These are phyloP conservation scores for Euborellia annulipes DNA, from an alignment of 1,140 invertebrate genomes.

Conservation along the genomic window DNA sequence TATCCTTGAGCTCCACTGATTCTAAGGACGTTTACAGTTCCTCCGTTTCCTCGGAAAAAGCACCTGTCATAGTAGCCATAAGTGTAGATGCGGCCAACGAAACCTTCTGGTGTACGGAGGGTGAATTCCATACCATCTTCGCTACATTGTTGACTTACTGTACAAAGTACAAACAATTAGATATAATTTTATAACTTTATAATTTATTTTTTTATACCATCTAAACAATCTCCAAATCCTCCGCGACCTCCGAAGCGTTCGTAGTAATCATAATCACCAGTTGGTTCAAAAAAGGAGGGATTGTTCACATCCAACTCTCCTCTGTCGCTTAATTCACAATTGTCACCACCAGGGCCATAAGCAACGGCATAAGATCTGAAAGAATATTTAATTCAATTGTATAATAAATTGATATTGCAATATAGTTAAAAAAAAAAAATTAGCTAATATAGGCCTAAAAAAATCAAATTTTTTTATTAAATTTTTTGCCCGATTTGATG, in stretches of 20 bases:
- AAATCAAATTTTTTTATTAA: no score
- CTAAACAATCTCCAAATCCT: conserved; percentile 56
- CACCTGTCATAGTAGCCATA: conserved; percentile 83
- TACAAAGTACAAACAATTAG: conserved; percentile 15
- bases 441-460: no score
- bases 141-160: conserved; percentile 79
- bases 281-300: conserved; percentile 65
- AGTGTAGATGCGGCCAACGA: conserved; percentile 77
- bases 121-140: conserved; percentile 91
- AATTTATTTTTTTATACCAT: conserved; percentile 58
- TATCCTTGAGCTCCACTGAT: conserved; percentile 79
- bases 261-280: conserved; percentile 74
- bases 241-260: conserved; percentile 54
- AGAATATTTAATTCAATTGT: conserved; percentile 7
- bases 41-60: conserved; percentile 78
- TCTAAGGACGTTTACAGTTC: conserved; percentile 60
- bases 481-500: no score
- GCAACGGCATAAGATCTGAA: conserved; percentile 33
- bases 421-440: no score
- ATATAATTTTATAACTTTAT: no score
- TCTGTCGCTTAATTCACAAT: conserved; percentile 76
- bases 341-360: conserved; percentile 56
- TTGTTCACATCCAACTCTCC: conserved; percentile 74
- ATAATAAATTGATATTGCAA: conserved; percentile 2
- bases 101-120: conserved; percentile 69